These are phyloP conservation scores for Helicoverpa armigera DNA, from an alignment of 1,140 invertebrate species.

Conservation along the genomic window DNA sequence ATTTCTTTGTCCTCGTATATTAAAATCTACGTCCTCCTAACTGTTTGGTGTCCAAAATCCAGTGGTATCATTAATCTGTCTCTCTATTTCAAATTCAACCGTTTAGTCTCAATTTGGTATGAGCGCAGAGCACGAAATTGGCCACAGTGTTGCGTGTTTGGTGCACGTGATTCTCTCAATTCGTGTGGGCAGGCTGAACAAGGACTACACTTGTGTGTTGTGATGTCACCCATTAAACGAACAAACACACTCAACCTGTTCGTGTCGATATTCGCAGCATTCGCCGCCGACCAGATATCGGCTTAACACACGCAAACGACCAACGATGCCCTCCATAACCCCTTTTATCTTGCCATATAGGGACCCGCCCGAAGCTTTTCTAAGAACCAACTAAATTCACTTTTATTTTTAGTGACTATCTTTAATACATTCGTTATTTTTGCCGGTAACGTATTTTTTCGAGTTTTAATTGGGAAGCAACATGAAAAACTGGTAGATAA, in stretches of 20 bases:
- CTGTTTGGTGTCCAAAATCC: slow-evolving; percentile 6
- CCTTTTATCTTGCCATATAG: slow-evolving; percentile 32
- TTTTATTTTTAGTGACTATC: not conserved
- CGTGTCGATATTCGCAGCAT: slow-evolving; percentile 35
- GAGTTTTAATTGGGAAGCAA: slow-evolving; percentile 14
- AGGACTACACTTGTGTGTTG: slow-evolving; percentile 50
- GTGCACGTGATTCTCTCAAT: slow-evolving; percentile 53
- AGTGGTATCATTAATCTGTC: slow-evolving; percentile 37
- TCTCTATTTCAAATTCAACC: slow-evolving; percentile 44
- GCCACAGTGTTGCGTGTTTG: slow-evolving; percentile 47
- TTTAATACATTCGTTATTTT: slow-evolving; percentile 15
- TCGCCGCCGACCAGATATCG: slow-evolving; percentile 25
- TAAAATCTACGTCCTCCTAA: not conserved
- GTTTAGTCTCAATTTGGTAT: slow-evolving; percentile 47
- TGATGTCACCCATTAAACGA: slow-evolving; percentile 53
- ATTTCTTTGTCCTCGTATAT: not conserved
- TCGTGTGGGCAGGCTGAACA: slow-evolving; percentile 54
- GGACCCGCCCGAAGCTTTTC: slow-evolving; percentile 8
- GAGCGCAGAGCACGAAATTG: slow-evolving; percentile 44
- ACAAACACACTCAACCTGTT: slow-evolving; percentile 52
- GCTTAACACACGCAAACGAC: slow-evolving; percentile 9
- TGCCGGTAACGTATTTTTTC: slow-evolving; percentile 3
- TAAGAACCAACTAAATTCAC: slow-evolving; percentile 7
- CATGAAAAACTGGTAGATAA: not conserved
- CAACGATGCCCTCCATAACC: slow-evolving; percentile 24